Conservation (phyloP, 2,888 invertebrate genomes). For the Lysandra bellargus region DNA sequence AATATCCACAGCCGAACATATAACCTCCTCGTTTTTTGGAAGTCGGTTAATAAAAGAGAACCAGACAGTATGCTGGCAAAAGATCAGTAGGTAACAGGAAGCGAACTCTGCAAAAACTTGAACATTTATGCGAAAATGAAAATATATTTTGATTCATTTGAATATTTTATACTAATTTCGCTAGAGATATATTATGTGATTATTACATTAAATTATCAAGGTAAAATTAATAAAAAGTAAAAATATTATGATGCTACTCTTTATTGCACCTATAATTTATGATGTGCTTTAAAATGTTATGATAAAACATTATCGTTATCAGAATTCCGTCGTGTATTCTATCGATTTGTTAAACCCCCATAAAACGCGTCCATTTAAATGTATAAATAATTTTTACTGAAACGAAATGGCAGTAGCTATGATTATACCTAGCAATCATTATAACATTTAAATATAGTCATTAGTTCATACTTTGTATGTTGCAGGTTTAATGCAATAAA, state of each 20-base stretch:
- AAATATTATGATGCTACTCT: background rate
- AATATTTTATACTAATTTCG: background rate
- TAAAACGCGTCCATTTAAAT: background rate
- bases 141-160: background rate
- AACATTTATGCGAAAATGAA: background rate
- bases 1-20: too few species aligned
- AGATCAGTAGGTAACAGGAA: background rate
- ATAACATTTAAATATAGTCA: background rate
- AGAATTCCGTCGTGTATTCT: constrained; percentile 35
- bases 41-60: background rate
- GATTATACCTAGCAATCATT: background rate
- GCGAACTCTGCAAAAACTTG: background rate
- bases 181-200: background rate
- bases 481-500: background rate
- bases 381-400: background rate
- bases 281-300: constrained; percentile 46
- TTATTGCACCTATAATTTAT: constrained; percentile 45
- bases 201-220: background rate
- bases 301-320: constrained; percentile 48
- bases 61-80: background rate
- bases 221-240: background rate
- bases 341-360: constrained; percentile 29
- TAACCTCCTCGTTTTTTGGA: too few species aligned
- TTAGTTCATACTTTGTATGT: background rate
- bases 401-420: background rate